These are phyloP conservation scores for Anhinga anhinga DNA, from an alignment of 2,113 vertebrate genomes.

Conservation along the genomic window DNA sequence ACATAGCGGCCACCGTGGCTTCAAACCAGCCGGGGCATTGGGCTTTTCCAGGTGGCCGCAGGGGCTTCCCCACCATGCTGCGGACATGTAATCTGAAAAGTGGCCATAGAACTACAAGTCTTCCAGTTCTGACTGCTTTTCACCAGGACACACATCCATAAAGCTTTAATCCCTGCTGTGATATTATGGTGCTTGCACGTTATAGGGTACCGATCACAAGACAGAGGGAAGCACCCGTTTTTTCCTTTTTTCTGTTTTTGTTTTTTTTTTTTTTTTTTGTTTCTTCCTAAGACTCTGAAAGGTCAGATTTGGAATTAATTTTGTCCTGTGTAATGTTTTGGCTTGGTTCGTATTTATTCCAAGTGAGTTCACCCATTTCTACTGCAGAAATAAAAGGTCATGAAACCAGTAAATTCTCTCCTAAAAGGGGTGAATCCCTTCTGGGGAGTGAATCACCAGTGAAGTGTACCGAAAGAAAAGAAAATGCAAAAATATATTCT, in stretches of 20 bases:
- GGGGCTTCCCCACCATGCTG: background rate
- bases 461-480: background rate
- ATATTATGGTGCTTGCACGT: background rate
- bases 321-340: background rate
- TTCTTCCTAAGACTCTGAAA: background rate
- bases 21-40: background rate
- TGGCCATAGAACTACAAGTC: accelerated
- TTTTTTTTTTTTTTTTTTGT: too few relatives aligned
- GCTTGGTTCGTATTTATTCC: background rate
- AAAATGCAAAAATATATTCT: background rate
- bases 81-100: accelerated
- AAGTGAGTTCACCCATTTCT: conserved; percentile 18
- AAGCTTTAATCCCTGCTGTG: background rate
- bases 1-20: accelerated
- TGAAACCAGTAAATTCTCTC: background rate
- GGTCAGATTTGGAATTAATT: background rate
- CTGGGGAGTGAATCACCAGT: background rate
- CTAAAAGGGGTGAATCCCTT: background rate
- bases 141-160: background rate
- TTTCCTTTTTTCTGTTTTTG: too few relatives aligned
- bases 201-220: background rate
- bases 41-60: too few relatives aligned
- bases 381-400: conserved; percentile 1
- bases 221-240: background rate
- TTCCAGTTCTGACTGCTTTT: background rate